Evolutionary conservation across 1,140 invertebrate genomes (phyloP), one percentile per base, ranked within the genome.

Genomic region (Brachionus plicatilis): DNA sequence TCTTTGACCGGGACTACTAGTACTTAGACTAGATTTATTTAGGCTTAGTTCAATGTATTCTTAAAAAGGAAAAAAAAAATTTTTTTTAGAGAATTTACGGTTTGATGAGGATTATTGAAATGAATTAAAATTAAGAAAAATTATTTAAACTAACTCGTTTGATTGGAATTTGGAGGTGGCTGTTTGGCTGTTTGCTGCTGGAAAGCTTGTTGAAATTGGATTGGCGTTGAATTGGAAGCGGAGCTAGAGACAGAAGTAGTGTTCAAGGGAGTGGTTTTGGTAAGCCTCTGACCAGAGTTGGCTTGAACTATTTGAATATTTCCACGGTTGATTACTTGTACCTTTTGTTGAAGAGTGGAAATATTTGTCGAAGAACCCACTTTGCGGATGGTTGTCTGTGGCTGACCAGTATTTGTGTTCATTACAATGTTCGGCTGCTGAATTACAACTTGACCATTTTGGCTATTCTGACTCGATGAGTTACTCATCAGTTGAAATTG

Each of bases 401-500:
- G n/a, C 24, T 65, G 50, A 27, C 72, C 43, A 0, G 68, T 68
- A 6, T 14, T 68, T 33, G 66, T 6, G 24, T 68, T 68, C 27
- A 68, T 60, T 3, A 70, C 27, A n/a, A 37, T 24, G n/a, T 50
- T 24, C 20, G 78, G 53, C 27, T 60, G 53, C 33, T 82, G 79
- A 14, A 82, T 82, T 9, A 82, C n/a, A 8, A 82, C 50, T 29
- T 82, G 79, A 17, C 50, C 29, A 29, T 24, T 76, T 50, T 47
- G 41, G 27, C 43, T 76, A 24, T 12, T 76, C 27, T 47, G 45
- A 9, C 72, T 45, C 1, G 72, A 20, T 12, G 79, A 24, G 20
- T 45, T 82, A 14, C 53, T 65, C 79, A 82, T 82, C 33, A 82
- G 17, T 68, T 82, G 79, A 82, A 82, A 82, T 24, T 82, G 79